These are phyloP conservation scores for Hemitrygon akajei DNA, from an alignment of 2,797 vertebrate species.

Conservation along the genomic window DNA sequence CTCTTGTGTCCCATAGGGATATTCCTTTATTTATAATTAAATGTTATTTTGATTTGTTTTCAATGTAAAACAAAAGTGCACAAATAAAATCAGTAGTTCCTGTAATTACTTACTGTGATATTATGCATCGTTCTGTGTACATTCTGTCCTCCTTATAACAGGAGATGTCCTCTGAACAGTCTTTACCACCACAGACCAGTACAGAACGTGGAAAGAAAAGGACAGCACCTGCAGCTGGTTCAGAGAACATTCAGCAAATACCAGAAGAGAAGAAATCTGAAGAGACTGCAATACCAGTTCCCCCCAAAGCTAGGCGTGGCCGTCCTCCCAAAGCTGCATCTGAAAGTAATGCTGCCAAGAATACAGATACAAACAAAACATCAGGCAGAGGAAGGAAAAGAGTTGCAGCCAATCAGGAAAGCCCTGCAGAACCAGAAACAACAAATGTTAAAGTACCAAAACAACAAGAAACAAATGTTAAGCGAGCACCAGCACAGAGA, in stretches of 20 bases:
- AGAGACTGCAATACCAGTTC: slow-evolving; percentile 60
- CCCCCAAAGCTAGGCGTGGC: slow-evolving; percentile 80
- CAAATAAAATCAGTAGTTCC: slow-evolving; percentile 10
- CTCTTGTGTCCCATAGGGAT: neutral
- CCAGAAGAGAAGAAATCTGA: slow-evolving; percentile 62
- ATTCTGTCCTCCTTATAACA: slow-evolving; percentile 46
- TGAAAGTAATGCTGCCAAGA: slow-evolving; percentile 63
- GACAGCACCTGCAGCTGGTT: slow-evolving; percentile 58
- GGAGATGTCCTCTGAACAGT: slow-evolving; percentile 72
- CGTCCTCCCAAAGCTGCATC: slow-evolving; percentile 77
- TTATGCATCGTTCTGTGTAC: slow-evolving; percentile 34
- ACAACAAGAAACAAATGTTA: slow-evolving; percentile 79
- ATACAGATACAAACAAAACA: slow-evolving; percentile 59
- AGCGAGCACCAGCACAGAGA: slow-evolving; percentile 80
- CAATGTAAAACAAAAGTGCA: neutral
- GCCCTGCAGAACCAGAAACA: slow-evolving; percentile 66
- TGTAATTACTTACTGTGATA: neutral
- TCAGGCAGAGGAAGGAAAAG: slow-evolving; percentile 84
- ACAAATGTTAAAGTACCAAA: slow-evolving; percentile 89
- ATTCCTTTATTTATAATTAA: neutral
- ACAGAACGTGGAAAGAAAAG: slow-evolving; percentile 67
- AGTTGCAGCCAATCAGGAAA: slow-evolving; percentile 64
- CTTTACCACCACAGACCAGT: slow-evolving; percentile 62
- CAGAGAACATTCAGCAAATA: slow-evolving; percentile 72
- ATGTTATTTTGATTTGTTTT: neutral